These are phyloP conservation scores for Sebastes steindachneri DNA, from an alignment of 2,797 vertebrate species.

Conservation along the genomic window DNA sequence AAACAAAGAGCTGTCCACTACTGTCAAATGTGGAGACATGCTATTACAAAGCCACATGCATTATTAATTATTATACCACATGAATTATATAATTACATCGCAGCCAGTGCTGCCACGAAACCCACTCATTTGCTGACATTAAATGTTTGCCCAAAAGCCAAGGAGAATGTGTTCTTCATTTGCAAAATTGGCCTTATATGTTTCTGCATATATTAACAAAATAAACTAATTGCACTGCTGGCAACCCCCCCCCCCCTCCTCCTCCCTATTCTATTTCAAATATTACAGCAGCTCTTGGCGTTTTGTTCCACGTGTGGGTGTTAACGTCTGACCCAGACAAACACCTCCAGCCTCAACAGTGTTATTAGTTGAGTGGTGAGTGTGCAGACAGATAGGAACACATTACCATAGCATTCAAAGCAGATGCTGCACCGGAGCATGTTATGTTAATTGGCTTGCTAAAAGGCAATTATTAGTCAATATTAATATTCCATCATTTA, in stretches of 20 bases:
- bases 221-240: constrained; percentile 34
- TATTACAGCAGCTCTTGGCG: constrained; percentile 64
- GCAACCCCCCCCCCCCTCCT: not conserved
- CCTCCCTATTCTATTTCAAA: constrained; percentile 41
- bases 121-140: constrained; percentile 11
- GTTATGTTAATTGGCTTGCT: constrained; percentile 77
- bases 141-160: constrained; percentile 31
- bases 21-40: constrained; percentile 20
- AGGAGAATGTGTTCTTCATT: constrained; percentile 11
- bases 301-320: constrained; percentile 69
- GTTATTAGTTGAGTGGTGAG: constrained; percentile 66
- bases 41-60: constrained; percentile 25
- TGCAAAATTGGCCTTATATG: constrained; percentile 24
- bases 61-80: constrained; percentile 34
- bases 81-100: constrained; percentile 15
- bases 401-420: constrained; percentile 80
- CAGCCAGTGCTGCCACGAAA: constrained; percentile 6
- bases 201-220: constrained; percentile 46
- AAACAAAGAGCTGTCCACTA: constrained; percentile 37
- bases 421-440: constrained; percentile 66
- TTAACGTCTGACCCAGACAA: constrained; percentile 74
- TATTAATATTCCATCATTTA: constrained; percentile 83
- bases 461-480: constrained; percentile 83
- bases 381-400: constrained; percentile 76
- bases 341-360: constrained; percentile 34